Evolutionary conservation across 2,113 vertebrate genomes (phyloP).

Genomic region (Brachyhypopomus gauderio): DNA sequence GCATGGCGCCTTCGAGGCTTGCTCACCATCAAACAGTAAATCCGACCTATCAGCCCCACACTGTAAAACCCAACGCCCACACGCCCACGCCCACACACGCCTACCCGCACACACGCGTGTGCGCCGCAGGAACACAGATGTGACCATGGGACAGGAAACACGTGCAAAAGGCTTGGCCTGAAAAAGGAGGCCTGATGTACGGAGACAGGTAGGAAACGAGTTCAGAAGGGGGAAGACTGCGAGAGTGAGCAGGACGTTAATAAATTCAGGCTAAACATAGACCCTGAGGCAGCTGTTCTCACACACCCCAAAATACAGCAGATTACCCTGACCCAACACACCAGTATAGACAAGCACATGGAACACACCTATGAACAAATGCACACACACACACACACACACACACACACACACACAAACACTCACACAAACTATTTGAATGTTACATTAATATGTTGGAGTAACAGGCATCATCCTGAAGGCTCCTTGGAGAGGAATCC

Average conservation of each 20-base stretch:
- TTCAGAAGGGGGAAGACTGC: constrained; percentile 1
- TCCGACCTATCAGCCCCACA: constrained; percentile 49
- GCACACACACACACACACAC: constrained; percentile 10
- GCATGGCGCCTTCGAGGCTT: constrained; percentile 35
- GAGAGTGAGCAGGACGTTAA: background rate
- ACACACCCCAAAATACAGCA: background rate
- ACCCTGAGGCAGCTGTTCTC: constrained; percentile 22
- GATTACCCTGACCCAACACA: background rate
- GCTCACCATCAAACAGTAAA: constrained; percentile 52
- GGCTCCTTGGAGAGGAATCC: constrained; percentile 35
- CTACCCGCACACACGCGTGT: constrained; percentile 16
- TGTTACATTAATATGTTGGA: constrained; percentile 36
- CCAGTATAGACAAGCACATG: background rate
- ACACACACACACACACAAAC: no score
- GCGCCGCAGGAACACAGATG: constrained; percentile 17
- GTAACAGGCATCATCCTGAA: constrained; percentile 16
- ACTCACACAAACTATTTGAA: constrained; percentile 29
- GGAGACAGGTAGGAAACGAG: background rate
- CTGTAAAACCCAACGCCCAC: constrained; percentile 16
- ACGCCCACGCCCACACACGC: constrained; percentile 33
- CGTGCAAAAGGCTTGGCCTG: constrained; percentile 14
- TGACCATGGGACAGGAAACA: background rate
- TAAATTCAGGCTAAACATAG: constrained; percentile 2
- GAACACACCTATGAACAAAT: background rate
- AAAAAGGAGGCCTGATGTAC: constrained; percentile 8